These are phyloP conservation scores for Podocnemis expansa DNA, from an alignment of 2,113 vertebrate genomes.

Conservation along the genomic window DNA sequence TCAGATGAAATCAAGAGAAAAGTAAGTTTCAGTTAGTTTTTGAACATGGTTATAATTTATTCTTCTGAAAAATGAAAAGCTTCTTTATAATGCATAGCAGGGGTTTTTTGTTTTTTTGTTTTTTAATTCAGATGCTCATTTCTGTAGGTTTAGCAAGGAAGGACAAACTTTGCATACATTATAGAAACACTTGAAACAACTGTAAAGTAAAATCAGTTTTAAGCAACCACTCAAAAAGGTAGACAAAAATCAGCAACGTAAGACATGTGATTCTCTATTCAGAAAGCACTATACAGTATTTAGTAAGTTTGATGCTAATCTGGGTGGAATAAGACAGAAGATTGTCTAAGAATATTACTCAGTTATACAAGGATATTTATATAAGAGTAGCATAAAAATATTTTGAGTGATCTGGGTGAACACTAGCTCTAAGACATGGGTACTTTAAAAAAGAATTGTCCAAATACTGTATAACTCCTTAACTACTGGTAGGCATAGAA, in stretches of 20 bases:
- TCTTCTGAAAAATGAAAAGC: slow-evolving; percentile 9
- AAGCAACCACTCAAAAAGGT: neutral
- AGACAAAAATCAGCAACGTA: neutral
- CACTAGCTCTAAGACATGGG: neutral
- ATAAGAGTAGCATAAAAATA: neutral
- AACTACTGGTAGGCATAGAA: neutral
- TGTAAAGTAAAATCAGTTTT: neutral
- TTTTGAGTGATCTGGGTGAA: neutral
- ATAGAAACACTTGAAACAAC: neutral
- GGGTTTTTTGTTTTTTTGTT: no score
- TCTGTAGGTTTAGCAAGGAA: slow-evolving; percentile 16
- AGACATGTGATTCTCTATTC: neutral
- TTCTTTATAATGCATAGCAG: neutral
- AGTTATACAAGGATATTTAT: neutral
- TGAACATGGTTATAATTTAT: neutral
- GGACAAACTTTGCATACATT: neutral
- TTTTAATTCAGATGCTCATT: neutral
- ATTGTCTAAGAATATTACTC: neutral
- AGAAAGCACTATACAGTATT: neutral
- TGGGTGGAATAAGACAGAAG: neutral
- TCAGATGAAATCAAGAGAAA: neutral
- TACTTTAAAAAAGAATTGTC: neutral
- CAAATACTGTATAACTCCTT: neutral
- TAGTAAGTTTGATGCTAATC: neutral
- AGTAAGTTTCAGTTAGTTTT: slow-evolving; percentile 21